These are phyloP conservation scores for Sarcophaga carnaria DNA, from an alignment of 2,888 invertebrate species.

Conservation along the genomic window DNA sequence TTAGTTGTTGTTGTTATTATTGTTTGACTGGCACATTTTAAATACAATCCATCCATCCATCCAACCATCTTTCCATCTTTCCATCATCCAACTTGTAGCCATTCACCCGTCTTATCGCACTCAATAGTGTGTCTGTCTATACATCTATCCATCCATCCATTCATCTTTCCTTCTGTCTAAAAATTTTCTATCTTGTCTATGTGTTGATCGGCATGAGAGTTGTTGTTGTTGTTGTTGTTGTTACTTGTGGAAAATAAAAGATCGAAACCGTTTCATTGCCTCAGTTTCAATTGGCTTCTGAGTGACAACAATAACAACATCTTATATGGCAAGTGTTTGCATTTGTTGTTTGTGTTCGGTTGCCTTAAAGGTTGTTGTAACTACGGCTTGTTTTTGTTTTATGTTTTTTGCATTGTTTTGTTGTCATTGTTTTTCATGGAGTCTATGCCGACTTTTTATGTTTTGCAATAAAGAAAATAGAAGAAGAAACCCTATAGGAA, in stretches of 20 bases:
- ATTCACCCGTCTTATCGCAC: conserved; percentile 4
- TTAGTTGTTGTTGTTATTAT: conserved; percentile 21
- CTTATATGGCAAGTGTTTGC: conserved; percentile 53
- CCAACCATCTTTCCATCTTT: neutral
- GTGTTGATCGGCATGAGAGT: neutral
- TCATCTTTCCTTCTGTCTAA: conserved; percentile 15
- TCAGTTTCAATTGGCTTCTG: conserved; percentile 66
- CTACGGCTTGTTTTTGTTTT: conserved; percentile 37
- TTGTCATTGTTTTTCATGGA: conserved; percentile 35
- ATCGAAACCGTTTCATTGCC: conserved; percentile 49
- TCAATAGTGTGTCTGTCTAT: neutral
- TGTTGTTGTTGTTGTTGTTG: neutral
- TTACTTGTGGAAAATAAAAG: conserved; percentile 26
- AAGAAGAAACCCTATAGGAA: neutral
- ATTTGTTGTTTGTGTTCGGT: conserved; percentile 25
- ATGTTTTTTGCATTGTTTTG: conserved; percentile 6
- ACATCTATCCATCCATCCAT: neutral
- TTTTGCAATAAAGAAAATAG: neutral
- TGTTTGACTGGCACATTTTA: conserved; percentile 32
- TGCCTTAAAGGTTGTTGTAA: conserved; percentile 62
- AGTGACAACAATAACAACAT: conserved; percentile 21
- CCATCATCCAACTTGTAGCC: neutral
- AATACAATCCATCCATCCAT: conserved; percentile 25
- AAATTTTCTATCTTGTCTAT: conserved; percentile 34
- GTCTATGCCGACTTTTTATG: neutral